These are phyloP conservation scores for Calcarius ornatus DNA, from an alignment of 2,113 vertebrate species.

Conservation along the genomic window DNA sequence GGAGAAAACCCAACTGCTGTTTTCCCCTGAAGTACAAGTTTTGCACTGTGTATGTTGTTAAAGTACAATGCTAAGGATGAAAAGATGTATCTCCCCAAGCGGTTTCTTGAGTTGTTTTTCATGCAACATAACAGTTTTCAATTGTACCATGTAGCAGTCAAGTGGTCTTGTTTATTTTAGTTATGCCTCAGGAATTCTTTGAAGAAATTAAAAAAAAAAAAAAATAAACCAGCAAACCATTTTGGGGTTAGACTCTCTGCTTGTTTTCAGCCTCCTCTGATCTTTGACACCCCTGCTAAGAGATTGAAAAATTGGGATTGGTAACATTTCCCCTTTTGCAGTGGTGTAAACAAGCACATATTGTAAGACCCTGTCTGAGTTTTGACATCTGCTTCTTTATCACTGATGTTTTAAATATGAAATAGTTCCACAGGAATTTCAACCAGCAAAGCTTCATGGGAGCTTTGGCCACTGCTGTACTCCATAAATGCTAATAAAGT, in stretches of 20 bases:
- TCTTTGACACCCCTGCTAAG: not conserved
- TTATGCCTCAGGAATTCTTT: slow-evolving; percentile 16
- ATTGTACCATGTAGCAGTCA: slow-evolving; percentile 8
- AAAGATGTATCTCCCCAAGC: slow-evolving; percentile 33
- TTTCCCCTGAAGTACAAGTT: not conserved
- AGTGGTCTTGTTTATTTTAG: slow-evolving; percentile 33
- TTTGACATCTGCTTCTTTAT: not conserved
- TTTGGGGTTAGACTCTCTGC: not conserved
- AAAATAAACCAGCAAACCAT: not conserved
- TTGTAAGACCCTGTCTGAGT: not conserved
- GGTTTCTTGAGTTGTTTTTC: slow-evolving; percentile 22
- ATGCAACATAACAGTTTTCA: not conserved
- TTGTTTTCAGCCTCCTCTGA: not conserved
- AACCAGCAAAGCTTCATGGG: not conserved
- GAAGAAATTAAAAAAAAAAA: slow-evolving; percentile 6
- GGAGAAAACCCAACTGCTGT: not conserved
- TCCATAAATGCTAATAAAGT: not conserved
- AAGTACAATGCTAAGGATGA: slow-evolving; percentile 18
- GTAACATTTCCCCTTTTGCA: not conserved
- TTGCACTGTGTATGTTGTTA: not conserved
- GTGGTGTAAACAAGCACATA: not conserved
- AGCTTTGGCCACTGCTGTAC: not conserved
- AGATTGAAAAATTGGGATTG: not conserved
- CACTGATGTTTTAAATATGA: not conserved
- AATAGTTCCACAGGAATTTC: not conserved